Base-by-base conservation (phyloP, 2,888 invertebrate species). In the Scaptomyza reducta region DNA sequence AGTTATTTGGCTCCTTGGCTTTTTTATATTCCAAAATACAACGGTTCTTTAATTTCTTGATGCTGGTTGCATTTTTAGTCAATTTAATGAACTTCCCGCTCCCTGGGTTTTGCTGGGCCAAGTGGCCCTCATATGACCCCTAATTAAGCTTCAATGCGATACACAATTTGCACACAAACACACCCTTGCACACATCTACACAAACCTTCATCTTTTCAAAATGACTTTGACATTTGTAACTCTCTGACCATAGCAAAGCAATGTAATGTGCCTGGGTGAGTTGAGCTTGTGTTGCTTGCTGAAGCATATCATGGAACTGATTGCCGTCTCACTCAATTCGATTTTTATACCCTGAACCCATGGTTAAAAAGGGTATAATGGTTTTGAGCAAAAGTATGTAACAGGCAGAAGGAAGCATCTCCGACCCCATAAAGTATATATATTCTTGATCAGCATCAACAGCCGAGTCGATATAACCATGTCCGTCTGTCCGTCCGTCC, bases 11-110 rank as follows among this genome's bases (percentile, higher is more conserved):
- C 54, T 70, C 14, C 42, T 31, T 25, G 13, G 11, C 45, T 60
- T 27, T 44, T 77, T 74, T 70, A 88, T 87, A 14, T 49, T 33
- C 10, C 3, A n/a, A n/a, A 10, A 61, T 16, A 22, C 27, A 5
- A 40, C n/a, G 33, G 58, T 22, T 22, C 55, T 75, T 79, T 61
- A 63, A 72, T 47, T 56, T 51, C 29, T 41, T 27, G 6, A 22
- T 33, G 29, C 53, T 57, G 60, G 64, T 79, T 69, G 71, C 60
- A 63, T 41, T 66, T 85, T 57, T 25, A 55, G 63, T 66, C 31
- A 76, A 84, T 70, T 70, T 88, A 80, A 65, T 70, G 77, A 62
- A 78, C 40, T 56, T 58, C 46, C 50, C 41, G 56, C 47, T 60
- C 53, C 47, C 22, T 22, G 1, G 22, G 58, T 7, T 27, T 27